phyloP scores from a whole-genome alignment of 64 coral and sea anemone species.

The Acropora yongei region DNA sequence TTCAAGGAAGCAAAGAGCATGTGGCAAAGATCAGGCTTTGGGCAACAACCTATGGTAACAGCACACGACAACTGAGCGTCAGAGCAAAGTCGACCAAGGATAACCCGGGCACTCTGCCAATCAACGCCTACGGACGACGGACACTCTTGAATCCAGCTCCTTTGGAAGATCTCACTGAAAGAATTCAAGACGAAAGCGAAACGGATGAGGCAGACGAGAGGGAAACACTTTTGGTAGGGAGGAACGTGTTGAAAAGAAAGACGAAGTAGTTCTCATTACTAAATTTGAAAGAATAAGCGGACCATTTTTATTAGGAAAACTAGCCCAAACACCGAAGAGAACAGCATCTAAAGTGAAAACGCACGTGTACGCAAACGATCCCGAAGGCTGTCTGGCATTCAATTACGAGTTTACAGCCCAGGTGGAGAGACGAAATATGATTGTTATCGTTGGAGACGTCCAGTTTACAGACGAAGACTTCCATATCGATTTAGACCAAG shows the following conservation, averaged over 20 bases:
- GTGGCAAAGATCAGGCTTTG: conserved; percentile 54
- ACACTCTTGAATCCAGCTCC: too few species aligned
- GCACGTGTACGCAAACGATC: conserved; percentile 13
- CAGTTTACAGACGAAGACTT: conserved; percentile 44
- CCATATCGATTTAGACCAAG: conserved; percentile 57
- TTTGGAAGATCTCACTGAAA: too few species aligned
- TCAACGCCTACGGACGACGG: conserved; percentile 27
- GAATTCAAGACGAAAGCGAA: conserved; percentile 21
- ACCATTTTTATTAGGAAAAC: conserved; percentile 38
- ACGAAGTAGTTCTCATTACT: not conserved
- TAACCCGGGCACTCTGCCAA: conserved; percentile 48
- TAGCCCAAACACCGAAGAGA: conserved; percentile 23
- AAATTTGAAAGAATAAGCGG: conserved; percentile 29
- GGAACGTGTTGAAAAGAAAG: conserved; percentile 33
- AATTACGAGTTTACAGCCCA: conserved; percentile 56
- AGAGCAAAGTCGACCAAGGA: conserved; percentile 49
- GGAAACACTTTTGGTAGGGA: conserved; percentile 20
- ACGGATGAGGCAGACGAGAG: not conserved
- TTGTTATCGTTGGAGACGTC: conserved; percentile 43
- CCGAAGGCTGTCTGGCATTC: conserved; percentile 45
- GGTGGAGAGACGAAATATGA: conserved; percentile 34
- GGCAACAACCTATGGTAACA: conserved; percentile 38
- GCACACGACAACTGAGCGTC: conserved; percentile 28
- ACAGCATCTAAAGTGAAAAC: conserved; percentile 49
- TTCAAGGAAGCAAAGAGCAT: conserved; percentile 52